Conservation (phyloP, 2,113 vertebrate genomes). For the Eleginops maclovinus region DNA sequence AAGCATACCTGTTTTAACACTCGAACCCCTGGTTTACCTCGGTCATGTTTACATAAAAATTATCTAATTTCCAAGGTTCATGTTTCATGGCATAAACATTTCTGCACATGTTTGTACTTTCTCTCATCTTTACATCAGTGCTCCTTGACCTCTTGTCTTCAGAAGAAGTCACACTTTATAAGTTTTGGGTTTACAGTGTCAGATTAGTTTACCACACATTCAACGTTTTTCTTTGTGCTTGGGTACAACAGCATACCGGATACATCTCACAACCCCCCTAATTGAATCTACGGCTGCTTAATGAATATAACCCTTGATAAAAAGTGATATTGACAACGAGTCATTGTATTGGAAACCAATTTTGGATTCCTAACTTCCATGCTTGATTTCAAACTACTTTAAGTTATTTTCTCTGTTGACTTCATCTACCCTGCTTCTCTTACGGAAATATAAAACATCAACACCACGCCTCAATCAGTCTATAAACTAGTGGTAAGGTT, state of each 20-base stretch:
- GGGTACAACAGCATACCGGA: not conserved
- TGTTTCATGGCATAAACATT: constrained; percentile 55
- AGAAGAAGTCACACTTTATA: constrained; percentile 8
- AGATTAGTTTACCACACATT: constrained; percentile 51
- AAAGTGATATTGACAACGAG: not conserved
- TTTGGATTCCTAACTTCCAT: not conserved
- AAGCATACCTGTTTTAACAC: constrained; percentile 26
- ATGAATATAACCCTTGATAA: not conserved
- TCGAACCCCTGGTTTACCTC: constrained; percentile 53
- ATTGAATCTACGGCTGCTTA: not conserved
- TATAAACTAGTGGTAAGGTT: not conserved
- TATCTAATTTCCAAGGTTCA: constrained; percentile 31
- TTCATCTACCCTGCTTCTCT: not conserved
- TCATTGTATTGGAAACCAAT: not conserved
- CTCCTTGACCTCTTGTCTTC: not conserved
- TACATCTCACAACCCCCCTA: not conserved
- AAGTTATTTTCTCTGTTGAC: not conserved
- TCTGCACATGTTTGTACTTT: constrained; percentile 46
- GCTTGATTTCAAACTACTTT: constrained; percentile 8
- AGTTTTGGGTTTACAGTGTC: constrained; percentile 31
- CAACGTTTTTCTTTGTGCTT: not conserved
- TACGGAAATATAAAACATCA: constrained; percentile 3
- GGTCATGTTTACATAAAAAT: constrained; percentile 46
- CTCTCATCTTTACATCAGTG: constrained; percentile 16
- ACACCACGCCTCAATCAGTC: not conserved